Base-by-base conservation (phyloP, 2,888 invertebrate species). In the Spatulosminthurus flaviceps region DNA sequence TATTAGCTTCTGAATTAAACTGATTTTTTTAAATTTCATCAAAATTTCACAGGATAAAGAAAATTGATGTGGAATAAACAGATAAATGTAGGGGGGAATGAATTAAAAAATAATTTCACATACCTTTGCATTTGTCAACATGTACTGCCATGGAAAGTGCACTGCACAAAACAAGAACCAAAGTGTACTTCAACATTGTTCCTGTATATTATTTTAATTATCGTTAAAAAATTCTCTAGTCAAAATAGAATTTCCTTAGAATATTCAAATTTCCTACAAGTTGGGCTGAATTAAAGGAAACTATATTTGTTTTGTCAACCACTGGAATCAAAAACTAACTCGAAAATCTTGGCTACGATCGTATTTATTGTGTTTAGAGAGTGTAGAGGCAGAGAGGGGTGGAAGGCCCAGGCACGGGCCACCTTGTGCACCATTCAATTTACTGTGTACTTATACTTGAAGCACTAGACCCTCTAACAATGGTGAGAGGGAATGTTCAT, bases 51-150 rank as follows among this genome's bases (percentile, higher is more conserved):
- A 9, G 34, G 34, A 34, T 34, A 7, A 7, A 7, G 34, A 34
- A 34, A 34, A 34, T 34, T 34, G 4, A 34, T 4, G 34, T 34
- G n/a, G n/a, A n/a, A n/a, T n/a, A n/a, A n/a, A n/a, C n/a, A n/a
- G n/a, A n/a, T n/a, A n/a, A n/a, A n/a, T n/a, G n/a, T n/a, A n/a
- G n/a, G n/a, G n/a, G n/a, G n/a, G n/a, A n/a, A n/a, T 34, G 9
- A 4, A 34, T 7, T 9, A 34, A 34, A 34, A 34, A 34, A 51
- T 9, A 51, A 19, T 11, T 19, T 2, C 5, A 69, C 34, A 82
- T 82, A 85, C 85, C 85, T 84, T 81, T 85, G 79, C 85, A 85
- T 73, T 83, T 85, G 76, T 85, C 85, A 16, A 85, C 84, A 24
- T 84, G 79, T 61, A 83, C 83, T 4, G 81, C 82, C 28, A 79